Conservation (phyloP, 1,140 invertebrate genomes). For the Archegozetes longisetosus region DNA sequence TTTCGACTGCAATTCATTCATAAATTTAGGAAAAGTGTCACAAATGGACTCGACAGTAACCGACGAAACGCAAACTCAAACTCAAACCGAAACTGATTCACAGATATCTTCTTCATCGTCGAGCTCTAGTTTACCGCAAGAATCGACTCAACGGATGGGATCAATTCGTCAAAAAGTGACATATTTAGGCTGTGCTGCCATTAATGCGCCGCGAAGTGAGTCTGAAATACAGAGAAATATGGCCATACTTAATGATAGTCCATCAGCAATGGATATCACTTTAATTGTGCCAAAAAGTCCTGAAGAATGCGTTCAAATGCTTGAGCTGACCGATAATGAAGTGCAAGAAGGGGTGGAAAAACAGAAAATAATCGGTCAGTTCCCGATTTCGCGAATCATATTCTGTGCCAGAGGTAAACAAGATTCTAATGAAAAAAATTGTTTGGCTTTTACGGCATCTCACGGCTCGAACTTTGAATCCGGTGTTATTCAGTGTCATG, state of each 20-base stretch:
- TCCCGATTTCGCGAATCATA: constrained; percentile 79
- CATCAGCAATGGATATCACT: constrained; percentile 49
- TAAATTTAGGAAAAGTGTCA: not conserved
- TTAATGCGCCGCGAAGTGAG: constrained; percentile 84
- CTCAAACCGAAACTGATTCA: not conserved
- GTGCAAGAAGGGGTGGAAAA: not conserved
- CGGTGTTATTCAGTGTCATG: constrained; percentile 86
- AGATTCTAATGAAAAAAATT: constrained; percentile 63
- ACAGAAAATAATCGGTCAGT: constrained; percentile 48
- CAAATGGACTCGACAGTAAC: not conserved
- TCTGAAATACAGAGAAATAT: constrained; percentile 90
- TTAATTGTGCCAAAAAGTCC: constrained; percentile 77
- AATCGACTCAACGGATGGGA: not conserved
- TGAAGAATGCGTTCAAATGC: constrained; percentile 38
- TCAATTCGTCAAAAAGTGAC: constrained; percentile 53
- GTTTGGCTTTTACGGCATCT: constrained; percentile 94
- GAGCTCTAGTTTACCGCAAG: not conserved
- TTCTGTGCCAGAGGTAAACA: constrained; percentile 83
- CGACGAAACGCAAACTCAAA: not conserved
- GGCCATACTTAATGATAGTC: constrained; percentile 62
- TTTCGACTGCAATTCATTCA: not conserved
- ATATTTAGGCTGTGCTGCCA: constrained; percentile 79
- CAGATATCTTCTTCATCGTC: not conserved
- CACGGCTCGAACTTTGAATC: constrained; percentile 69
- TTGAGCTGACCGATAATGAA: not conserved